Evolutionary conservation across 2,113 vertebrate genomes (phyloP).

Genomic region (Odocoileus virginianus): DNA sequence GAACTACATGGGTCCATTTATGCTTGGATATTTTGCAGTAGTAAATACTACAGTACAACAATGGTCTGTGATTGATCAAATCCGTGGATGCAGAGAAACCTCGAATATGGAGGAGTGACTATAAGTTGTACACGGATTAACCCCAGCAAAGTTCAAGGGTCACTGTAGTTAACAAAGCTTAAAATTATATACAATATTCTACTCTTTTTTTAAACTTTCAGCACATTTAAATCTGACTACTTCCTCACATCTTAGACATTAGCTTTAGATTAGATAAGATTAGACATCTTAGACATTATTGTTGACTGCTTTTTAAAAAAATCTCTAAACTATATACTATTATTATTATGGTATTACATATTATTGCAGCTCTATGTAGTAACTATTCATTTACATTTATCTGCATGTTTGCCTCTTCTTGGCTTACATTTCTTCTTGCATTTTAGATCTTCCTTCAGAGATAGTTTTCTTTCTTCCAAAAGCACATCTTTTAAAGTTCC

Average conservation of each 20-base stretch:
- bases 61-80: not conserved
- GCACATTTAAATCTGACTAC: not conserved
- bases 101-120: not conserved
- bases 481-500: not conserved
- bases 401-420: not conserved
- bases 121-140: not conserved
- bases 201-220: not conserved
- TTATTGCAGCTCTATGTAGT: not conserved
- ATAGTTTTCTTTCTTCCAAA: constrained; percentile 24
- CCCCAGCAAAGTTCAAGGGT: not conserved
- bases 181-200: not conserved
- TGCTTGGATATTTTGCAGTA: not conserved
- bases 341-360: not conserved
- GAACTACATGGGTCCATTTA: not conserved
- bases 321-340: not conserved
- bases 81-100: not conserved
- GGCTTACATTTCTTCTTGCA: not conserved
- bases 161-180: constrained; percentile 12
- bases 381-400: not conserved
- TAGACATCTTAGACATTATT: not conserved
- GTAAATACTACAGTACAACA: not conserved
- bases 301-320: not conserved
- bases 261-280: not conserved
- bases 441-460: constrained; percentile 9
- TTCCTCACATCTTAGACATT: not conserved